Base-by-base conservation (phyloP, 2,797 vertebrate species). In the Sebastes hubbsi region DNA sequence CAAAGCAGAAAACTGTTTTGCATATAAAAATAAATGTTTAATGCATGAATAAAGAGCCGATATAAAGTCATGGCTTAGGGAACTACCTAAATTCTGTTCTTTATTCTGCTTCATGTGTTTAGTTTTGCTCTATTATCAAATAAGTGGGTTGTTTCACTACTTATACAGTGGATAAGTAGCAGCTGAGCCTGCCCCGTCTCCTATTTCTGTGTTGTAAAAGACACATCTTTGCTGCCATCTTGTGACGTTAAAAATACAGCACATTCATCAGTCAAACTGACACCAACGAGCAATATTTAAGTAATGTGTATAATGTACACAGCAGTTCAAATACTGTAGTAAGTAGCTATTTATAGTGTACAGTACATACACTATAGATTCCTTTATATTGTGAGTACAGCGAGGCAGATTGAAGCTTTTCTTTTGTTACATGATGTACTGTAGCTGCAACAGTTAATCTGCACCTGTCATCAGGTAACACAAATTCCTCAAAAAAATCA, bases 181-280 rank as follows among this genome's bases (percentile, higher is more conserved):
- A 14, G 4, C 25, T 42, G 7, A 68, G 8, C 2, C 9, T 36
- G 3, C 2, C 0, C 25, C 1, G 2, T 52, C 3, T 64, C 16
- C 5, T 30, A 0, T 16, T 69, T 59, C n/a, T 63, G 0, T 36
- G 14, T 34, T 65, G 14, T 16, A 9, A 66, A 60, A 42, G 2
- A 38, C 13, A 22, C 4, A 1, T 52, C 69, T 84, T 25, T 82
- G 63, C 82, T 85, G 87, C 86, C 89, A 86, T 80, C 90, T 83
- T 27, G 73, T 89, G 90, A 85, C 63, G n/a, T 18, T 1, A 54
- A 29, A 24, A 29, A 49, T 24, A n/a, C 4, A 22, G 22, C 49
- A 54, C 49, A 54, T 11, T n/a, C 49, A 54, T n/a, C 20, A n/a
- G 20, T 54, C 9, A 9, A 64, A 24, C 1, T 38, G 16, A 63